Evolutionary conservation across 2,888 invertebrate species (phyloP).

Genomic region (Schizaphis graminum): DNA sequence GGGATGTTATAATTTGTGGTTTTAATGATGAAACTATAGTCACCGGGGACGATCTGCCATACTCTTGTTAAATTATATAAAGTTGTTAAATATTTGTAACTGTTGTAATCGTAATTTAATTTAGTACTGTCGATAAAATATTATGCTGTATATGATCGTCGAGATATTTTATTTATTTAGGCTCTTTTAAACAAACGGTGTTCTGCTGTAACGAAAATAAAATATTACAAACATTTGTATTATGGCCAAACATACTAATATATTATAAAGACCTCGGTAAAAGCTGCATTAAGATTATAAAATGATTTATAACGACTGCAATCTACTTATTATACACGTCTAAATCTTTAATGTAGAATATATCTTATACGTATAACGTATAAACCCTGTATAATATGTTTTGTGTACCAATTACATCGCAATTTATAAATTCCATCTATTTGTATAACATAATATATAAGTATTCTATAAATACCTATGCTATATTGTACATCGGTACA

Average conservation of each 20-base stretch:
- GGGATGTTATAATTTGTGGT: neutral
- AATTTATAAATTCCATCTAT: neutral
- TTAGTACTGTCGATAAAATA: neutral
- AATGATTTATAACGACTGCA: slow-evolving; percentile 34
- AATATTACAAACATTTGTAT: neutral
- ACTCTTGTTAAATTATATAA: neutral
- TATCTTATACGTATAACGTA: no score
- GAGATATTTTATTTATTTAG: neutral
- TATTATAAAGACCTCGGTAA: neutral
- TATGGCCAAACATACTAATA: neutral
- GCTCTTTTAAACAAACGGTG: neutral
- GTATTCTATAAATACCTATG: neutral
- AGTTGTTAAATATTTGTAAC: neutral
- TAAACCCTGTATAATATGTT: neutral
- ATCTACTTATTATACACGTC: neutral
- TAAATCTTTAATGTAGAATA: neutral
- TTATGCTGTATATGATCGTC: neutral
- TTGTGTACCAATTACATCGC: neutral
- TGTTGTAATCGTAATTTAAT: neutral
- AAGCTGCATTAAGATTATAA: neutral
- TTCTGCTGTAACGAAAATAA: neutral
- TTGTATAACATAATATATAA: neutral
- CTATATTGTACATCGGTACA: neutral
- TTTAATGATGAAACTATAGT: neutral
- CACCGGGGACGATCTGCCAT: neutral